Conservation (phyloP, 2,797 vertebrate species). For the Bradypodion pumilum region DNA sequence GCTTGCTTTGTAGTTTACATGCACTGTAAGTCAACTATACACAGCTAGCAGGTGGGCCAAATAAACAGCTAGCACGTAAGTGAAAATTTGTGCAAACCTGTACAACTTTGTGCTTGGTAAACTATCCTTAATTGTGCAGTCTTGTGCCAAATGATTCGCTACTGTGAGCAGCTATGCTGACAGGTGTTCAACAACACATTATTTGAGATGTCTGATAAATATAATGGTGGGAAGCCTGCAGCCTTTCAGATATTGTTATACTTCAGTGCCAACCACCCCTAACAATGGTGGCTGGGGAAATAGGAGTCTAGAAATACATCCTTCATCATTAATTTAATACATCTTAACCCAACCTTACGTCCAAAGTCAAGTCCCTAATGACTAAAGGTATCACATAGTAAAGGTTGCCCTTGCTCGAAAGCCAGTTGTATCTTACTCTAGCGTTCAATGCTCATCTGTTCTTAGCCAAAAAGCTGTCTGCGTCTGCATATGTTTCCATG, state of each 20-base stretch:
- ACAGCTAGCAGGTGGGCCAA: background rate
- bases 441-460: too few species aligned
- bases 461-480: too few species aligned
- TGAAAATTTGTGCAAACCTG: background rate
- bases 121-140: background rate
- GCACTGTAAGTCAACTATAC: too few species aligned
- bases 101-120: background rate
- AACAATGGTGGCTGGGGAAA: background rate
- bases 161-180: background rate
- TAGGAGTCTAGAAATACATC: background rate
- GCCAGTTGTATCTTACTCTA: too few species aligned
- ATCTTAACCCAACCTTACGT: background rate
- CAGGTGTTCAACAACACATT: background rate
- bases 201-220: background rate
- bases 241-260: background rate
- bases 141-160: background rate
- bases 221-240: background rate
- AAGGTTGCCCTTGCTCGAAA: too few species aligned
- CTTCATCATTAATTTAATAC: background rate
- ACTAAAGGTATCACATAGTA: background rate
- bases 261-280: background rate
- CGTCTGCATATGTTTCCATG: too few species aligned
- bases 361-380: background rate
- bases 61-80: background rate
- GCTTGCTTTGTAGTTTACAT: background rate